Evolutionary conservation across 37 sponge, comb jelly and placozoan genomes (phyloP).

Genomic region (Bolinopsis microptera): DNA sequence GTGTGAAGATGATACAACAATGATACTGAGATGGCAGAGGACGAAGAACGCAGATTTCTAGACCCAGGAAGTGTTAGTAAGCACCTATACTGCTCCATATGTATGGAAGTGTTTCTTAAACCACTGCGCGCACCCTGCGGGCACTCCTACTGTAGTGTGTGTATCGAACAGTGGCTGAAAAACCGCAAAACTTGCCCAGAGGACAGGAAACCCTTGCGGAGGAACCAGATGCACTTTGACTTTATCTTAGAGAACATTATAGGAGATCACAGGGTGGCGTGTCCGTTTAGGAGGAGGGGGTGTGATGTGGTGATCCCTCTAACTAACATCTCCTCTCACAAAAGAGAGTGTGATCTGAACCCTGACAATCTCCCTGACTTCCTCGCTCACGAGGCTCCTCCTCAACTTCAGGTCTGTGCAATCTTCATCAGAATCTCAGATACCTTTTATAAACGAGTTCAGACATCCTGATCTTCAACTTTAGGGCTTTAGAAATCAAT

Average conservation of each 20-base stretch:
- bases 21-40: too few relatives aligned
- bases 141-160: background rate
- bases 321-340: background rate
- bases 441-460: too few relatives aligned
- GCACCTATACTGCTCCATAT: conserved; percentile 54
- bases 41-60: conserved; percentile 25
- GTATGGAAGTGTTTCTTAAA: conserved; percentile 52
- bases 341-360: background rate
- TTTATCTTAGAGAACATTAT: conserved; percentile 48
- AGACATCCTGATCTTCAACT: too few relatives aligned
- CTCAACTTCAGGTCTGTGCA: background rate
- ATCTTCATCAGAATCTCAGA: too few relatives aligned
- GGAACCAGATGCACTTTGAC: conserved; percentile 45
- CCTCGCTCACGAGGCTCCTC: background rate
- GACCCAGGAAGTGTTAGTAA: conserved; percentile 17
- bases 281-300: conserved; percentile 1
- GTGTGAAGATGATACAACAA: too few relatives aligned
- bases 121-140: conserved; percentile 40
- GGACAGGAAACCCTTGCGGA: conserved; percentile 9
- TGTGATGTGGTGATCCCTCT: conserved; percentile 35
- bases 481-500: too few relatives aligned
- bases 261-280: conserved; percentile 15
- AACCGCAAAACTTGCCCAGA: conserved; percentile 7
- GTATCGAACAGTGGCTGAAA: conserved; percentile 46
- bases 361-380: conserved; percentile 36